These are phyloP conservation scores for Zootoca vivipara DNA, from an alignment of 2,113 vertebrate species.

Conservation along the genomic window DNA sequence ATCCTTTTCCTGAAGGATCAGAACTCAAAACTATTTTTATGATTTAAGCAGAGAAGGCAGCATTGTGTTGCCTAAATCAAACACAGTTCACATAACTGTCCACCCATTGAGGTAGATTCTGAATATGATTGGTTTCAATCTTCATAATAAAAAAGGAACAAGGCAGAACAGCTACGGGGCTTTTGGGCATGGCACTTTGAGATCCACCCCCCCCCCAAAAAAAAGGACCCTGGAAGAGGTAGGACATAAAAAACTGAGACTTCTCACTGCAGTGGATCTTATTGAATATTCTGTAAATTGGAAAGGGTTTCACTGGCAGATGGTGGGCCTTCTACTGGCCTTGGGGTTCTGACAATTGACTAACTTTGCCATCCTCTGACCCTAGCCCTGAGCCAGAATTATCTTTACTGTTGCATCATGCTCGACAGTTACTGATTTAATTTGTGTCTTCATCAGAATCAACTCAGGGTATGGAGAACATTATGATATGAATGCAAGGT, in stretches of 20 bases:
- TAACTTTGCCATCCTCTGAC: background rate
- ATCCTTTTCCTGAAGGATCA: slow-evolving; percentile 9
- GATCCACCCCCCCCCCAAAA: background rate
- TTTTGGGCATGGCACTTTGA: background rate
- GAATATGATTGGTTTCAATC: background rate
- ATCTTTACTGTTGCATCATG: background rate
- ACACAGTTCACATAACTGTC: background rate
- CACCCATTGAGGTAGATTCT: background rate
- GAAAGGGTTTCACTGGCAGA: too few species aligned
- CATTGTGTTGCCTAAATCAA: background rate
- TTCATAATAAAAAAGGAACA: background rate
- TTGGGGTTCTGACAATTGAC: background rate
- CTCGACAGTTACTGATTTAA: background rate
- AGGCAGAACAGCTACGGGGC: background rate
- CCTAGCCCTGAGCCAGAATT: background rate
- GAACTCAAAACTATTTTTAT: background rate
- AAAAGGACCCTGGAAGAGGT: background rate
- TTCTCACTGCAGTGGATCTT: too few species aligned
- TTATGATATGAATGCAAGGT: background rate
- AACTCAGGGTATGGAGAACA: background rate
- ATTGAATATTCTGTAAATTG: too few species aligned
- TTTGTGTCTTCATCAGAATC: background rate
- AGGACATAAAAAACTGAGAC: background rate
- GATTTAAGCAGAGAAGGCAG: background rate
- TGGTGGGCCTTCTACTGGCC: too few species aligned